Percentiles rank a stretch among this genome's conserved stretches.
These are phyloP conservation scores for Cygnus olor DNA, from an alignment of 2,797 vertebrate genomes.

Conservation along the genomic window DNA sequence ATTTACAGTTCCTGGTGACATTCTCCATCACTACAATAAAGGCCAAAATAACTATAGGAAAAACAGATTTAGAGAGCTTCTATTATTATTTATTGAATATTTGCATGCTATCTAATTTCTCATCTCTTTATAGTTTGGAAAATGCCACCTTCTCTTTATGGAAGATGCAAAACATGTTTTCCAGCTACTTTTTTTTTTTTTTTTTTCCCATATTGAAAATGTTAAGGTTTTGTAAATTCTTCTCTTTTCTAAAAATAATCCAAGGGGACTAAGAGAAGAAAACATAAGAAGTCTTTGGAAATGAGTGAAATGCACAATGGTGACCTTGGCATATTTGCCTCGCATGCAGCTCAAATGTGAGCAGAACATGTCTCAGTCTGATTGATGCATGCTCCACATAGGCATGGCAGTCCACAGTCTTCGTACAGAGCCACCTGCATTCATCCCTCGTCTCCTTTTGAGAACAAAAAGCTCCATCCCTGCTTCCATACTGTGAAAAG, in stretches of 20 bases:
- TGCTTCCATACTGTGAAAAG: background rate
- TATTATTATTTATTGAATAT: background rate
- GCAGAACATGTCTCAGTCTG: background rate
- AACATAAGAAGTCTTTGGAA: background rate
- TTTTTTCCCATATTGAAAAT: background rate
- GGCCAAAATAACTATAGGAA: background rate
- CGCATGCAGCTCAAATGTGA: background rate
- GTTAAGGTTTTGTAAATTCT: background rate
- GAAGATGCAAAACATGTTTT: background rate
- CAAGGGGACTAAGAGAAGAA: background rate
- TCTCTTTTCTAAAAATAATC: background rate
- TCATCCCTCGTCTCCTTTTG: background rate
- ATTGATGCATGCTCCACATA: background rate
- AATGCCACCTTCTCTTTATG: background rate
- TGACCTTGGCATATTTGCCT: background rate
- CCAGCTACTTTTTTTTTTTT: background rate
- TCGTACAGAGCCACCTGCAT: background rate
- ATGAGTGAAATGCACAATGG: background rate
- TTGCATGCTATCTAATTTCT: background rate
- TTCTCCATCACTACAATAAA: background rate
- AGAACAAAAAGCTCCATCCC: background rate
- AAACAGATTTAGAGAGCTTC: background rate
- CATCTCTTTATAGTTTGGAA: background rate
- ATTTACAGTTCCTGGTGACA: background rate
- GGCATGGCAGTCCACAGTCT: accelerated